Base-by-base conservation (phyloP, 2,888 invertebrate genomes). In the Enoplolaimus lenunculus region DNA sequence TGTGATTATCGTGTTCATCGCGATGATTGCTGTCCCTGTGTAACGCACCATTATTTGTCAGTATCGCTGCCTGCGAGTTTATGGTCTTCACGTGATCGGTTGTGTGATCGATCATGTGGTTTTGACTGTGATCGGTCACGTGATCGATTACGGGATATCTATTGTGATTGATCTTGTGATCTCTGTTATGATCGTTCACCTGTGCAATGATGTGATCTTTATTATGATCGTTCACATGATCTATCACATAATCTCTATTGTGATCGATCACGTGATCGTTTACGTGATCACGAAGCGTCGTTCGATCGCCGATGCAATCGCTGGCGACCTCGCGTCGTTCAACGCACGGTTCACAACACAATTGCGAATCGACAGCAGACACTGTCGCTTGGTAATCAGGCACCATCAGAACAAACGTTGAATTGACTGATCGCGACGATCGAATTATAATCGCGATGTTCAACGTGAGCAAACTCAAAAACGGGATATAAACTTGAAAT, bases 401-500 rank as follows among this genome's bases (percentile, higher is more conserved):
- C 21, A 45, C 45, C 45, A 45, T 45, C 21, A 21, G 7, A 45
- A 45, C 7, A 45, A 45, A 45, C 21, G 7, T 45, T 13, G 45
- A 45, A 13, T 45, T 45, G 21, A 45, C 45, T 45, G 45, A 13
- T 13, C 7, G 21, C 21, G 7, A 13, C 21, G 45, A 45, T 13
- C 67, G 67, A 3, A 66, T n/a, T n/a, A 76, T 72, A 0, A 75
- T 75, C 1, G 72, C 68, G 1, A 70, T 72, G 57, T 76, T 75
- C 60, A 76, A 73, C n/a, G 75, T 65, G 1, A 75, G 72, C 7
- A 77, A 73, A 1, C 74, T 72, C 2, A 73, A 70, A 62, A 77
- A 77, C 0, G 76, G 76, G 28, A 75, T 68, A 60, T 76, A 75
- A n/a, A 76, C 75, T 60, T 75, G 75, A 73, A 76, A 74, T 13